Conservation (phyloP, 2,888 invertebrate genomes). For the Drosophila antonietae region DNA sequence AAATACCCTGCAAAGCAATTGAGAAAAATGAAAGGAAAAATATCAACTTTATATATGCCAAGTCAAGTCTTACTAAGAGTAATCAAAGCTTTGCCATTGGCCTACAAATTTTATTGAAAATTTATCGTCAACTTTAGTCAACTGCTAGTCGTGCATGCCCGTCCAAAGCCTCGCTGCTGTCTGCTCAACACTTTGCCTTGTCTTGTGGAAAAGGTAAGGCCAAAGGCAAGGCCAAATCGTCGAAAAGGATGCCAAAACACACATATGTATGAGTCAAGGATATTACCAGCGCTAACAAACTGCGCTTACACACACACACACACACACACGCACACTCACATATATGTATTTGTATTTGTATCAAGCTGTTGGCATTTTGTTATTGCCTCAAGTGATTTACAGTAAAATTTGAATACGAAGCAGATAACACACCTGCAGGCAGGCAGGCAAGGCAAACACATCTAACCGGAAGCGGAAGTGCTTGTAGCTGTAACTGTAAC, state of each 20-base stretch:
- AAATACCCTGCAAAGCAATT: neutral
- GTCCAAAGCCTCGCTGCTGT: neutral
- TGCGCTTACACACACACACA: constrained; percentile 5
- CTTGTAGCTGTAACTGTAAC: constrained; percentile 23
- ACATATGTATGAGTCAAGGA: constrained; percentile 47
- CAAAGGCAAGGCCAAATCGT: constrained; percentile 41
- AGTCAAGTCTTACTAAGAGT: neutral
- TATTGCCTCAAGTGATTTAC: constrained; percentile 48
- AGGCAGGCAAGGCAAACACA: constrained; percentile 17
- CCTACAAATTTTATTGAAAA: neutral
- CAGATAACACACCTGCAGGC: constrained; percentile 13
- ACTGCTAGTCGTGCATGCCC: constrained; percentile 8
- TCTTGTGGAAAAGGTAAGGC: constrained; percentile 18
- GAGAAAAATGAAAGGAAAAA: too few relatives aligned
- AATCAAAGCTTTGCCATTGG: neutral
- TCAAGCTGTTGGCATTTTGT: constrained; percentile 36
- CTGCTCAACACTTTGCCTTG: neutral
- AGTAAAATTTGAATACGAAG: constrained; percentile 41
- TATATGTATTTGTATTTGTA: constrained; percentile 10
- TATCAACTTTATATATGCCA: too few relatives aligned
- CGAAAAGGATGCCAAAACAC: constrained; percentile 43
- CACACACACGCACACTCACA: too few relatives aligned
- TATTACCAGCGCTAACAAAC: constrained; percentile 23
- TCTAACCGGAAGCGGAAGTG: constrained; percentile 47
- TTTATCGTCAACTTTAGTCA: neutral